These are phyloP conservation scores for Cryptotis parvus DNA, from an alignment of 2,113 vertebrate genomes.

Conservation along the genomic window DNA sequence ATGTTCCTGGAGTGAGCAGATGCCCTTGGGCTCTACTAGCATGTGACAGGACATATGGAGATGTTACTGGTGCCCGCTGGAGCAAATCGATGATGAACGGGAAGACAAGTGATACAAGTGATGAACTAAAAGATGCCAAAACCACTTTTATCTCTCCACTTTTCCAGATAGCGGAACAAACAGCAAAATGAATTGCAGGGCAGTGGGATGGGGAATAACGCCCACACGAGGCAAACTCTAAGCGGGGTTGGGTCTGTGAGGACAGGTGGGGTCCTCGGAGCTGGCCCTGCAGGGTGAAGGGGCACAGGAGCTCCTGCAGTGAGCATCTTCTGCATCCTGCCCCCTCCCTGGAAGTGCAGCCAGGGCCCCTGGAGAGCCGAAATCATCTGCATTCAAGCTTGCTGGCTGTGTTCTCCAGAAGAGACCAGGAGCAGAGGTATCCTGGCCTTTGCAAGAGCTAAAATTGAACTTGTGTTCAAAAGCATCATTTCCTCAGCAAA, in stretches of 20 bases:
- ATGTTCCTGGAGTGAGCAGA: no score
- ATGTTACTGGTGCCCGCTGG: no score
- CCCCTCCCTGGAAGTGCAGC: background rate
- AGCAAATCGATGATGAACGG: no score
- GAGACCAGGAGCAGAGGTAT: background rate
- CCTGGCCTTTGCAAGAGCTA: background rate
- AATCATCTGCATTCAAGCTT: background rate
- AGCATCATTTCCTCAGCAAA: background rate
- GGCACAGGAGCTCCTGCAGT: no score
- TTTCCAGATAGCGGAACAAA: background rate
- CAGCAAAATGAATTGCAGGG: background rate
- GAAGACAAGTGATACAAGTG: no score
- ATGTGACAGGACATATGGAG: no score
- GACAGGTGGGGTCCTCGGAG: no score
- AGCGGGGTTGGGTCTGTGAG: accelerated
- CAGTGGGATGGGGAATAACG: background rate
- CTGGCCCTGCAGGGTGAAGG: no score
- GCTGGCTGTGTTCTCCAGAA: background rate
- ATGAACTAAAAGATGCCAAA: conserved; percentile 53
- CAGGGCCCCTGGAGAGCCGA: background rate
- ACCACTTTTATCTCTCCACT: background rate
- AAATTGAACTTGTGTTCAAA: background rate
- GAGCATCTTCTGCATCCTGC: background rate
- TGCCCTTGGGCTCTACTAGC: no score
- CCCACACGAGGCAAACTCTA: background rate